Conservation (phyloP, 2,113 vertebrate genomes). For the Brachirus orientalis region DNA sequence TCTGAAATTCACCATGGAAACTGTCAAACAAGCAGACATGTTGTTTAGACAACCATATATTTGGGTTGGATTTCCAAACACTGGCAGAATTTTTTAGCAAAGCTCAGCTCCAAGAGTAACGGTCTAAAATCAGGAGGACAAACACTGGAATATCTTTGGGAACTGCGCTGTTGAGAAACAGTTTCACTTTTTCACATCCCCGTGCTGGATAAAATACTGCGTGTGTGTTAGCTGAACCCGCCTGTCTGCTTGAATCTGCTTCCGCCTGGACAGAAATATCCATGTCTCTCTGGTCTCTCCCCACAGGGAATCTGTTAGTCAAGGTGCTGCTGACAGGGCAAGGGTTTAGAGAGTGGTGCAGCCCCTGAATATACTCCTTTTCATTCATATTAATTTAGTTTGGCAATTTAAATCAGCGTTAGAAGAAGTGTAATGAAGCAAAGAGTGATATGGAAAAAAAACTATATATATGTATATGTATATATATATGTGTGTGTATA, state of each 20-base stretch:
- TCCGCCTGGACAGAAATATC: conserved; percentile 11
- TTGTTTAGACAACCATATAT: conserved; percentile 44
- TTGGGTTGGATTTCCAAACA: conserved; percentile 54
- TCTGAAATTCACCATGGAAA: conserved; percentile 50
- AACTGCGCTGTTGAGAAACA: conserved; percentile 18
- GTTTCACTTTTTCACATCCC: conserved; percentile 11
- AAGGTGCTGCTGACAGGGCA: conserved; percentile 7
- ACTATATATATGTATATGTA: too few species aligned
- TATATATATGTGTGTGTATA: too few species aligned
- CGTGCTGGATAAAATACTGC: background rate
- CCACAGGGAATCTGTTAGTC: conserved; percentile 9
- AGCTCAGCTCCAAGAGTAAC: conserved; percentile 20
- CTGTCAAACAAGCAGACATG: conserved; percentile 59
- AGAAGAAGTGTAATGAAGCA: background rate
- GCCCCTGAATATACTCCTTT: background rate
- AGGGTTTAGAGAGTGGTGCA: background rate
- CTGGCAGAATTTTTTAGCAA: conserved; percentile 23
- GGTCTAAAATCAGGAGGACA: conserved; percentile 31
- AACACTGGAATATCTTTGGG: conserved; percentile 28
- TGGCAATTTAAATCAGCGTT: conserved; percentile 21
- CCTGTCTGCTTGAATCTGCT: conserved; percentile 11
- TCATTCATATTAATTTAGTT: background rate
- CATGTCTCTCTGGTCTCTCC: background rate
- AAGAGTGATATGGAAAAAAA: background rate
- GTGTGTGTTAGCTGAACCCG: background rate